Base-by-base conservation (phyloP, 2,888 invertebrate genomes). In the Psylliodes chrysocephalus region DNA sequence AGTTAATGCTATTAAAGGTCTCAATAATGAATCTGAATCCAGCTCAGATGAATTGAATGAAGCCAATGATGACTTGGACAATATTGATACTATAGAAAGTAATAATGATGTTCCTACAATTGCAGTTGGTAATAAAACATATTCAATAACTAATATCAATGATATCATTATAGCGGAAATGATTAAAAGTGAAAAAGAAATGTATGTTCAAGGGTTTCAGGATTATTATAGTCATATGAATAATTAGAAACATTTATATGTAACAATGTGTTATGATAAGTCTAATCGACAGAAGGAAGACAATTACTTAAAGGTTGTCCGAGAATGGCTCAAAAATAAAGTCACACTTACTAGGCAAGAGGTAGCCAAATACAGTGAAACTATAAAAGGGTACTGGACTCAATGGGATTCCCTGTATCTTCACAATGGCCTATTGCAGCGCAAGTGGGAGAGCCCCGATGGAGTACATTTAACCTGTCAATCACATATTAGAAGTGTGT, bases 171-270 rank as follows among this genome's bases (percentile, higher is more conserved):
- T 96, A 73, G 90, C 91, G 0, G 90, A 90, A 81, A 98, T 98
- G 97, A 91, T 93, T 7, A 91, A 93, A 15, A 85, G 91, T 2
- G 97, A 98, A 80, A 96, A 96, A 83, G 95, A 96, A 79, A 91
- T 92, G 35, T 98, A 97, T 82, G 96, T 97, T 73, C 92, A 94
- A 83, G 88, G 94, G 42, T 96, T 95, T 80, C 96, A 96, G 81
- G 96, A 97, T 81, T 92, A 93, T 82, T 96, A 94, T 84, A 92
- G 94, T 71, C 92, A 94, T 81, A 92, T 94, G 86, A 92, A 91
- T 77, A 59, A 49, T 49, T 59, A 59, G 15, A 6, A 35, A 35
- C 10, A n/a, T n/a, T n/a, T n/a, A n/a, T n/a, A n/a, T n/a, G n/a
- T n/a, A n/a, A n/a, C n/a, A n/a, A n/a, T n/a, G n/a, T n/a, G n/a